A percentile compares a stretch with the other conserved stretches of the same genome.
phyloP scores from a whole-genome alignment of 2,888 invertebrate species.

The Cheilosia urbana region DNA sequence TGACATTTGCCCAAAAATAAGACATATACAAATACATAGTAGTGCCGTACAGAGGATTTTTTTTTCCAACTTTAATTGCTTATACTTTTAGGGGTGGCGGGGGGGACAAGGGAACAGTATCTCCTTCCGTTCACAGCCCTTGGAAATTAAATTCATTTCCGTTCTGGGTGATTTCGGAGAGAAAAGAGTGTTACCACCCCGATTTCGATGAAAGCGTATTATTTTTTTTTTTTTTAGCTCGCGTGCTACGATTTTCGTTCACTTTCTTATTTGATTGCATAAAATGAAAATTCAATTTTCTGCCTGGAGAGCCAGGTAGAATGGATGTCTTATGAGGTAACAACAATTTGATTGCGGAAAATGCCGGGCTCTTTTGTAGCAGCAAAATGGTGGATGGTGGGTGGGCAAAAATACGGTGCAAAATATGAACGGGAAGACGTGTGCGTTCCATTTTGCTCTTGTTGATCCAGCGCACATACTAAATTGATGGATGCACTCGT shows the following conservation, averaged over 20 bases:
- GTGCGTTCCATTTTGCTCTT: slow-evolving; percentile 37
- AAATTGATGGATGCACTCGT: slow-evolving; percentile 74
- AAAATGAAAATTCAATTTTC: slow-evolving; percentile 75
- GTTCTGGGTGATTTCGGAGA: slow-evolving; percentile 46
- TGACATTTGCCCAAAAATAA: slow-evolving; percentile 64
- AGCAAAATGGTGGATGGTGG: not conserved
- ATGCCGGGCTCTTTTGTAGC: slow-evolving; percentile 4
- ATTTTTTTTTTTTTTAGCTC: not conserved
- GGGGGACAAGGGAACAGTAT: not conserved
- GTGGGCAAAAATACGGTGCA: not conserved
- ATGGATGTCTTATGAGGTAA: slow-evolving; percentile 64
- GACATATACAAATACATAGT: slow-evolving; percentile 12
- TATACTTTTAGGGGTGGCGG: slow-evolving; percentile 30
- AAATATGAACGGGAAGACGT: slow-evolving; percentile 31
- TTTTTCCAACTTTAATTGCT: slow-evolving; percentile 64
- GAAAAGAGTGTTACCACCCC: slow-evolving; percentile 22
- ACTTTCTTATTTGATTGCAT: slow-evolving; percentile 69
- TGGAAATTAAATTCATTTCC: slow-evolving; percentile 65
- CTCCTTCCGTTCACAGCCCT: not conserved
- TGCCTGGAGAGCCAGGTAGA: slow-evolving; percentile 56
- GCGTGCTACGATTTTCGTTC: slow-evolving; percentile 38
- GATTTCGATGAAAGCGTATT: slow-evolving; percentile 35
- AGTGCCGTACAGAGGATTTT: slow-evolving; percentile 26
- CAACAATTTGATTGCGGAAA: slow-evolving; percentile 67
- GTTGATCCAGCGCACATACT: slow-evolving; percentile 56